Conservation (phyloP, 2,797 vertebrate genomes). For the Phoxinus dragarum region DNA sequence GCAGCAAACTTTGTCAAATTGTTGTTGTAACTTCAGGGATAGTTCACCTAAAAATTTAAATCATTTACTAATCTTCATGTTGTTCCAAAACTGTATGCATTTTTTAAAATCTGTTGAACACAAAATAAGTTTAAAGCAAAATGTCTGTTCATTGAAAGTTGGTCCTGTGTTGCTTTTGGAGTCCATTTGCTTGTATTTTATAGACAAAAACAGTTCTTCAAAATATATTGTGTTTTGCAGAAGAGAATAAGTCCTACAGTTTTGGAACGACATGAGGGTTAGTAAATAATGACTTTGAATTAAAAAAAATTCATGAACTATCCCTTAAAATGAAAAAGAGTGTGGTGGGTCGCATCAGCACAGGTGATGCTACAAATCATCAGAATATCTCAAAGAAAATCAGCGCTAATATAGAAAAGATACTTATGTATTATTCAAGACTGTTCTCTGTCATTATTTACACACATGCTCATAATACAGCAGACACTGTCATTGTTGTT, state of each 20-base stretch:
- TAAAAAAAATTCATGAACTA: background rate
- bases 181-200: background rate
- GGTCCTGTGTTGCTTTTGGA: background rate
- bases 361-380: background rate
- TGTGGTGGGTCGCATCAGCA: background rate
- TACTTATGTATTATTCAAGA: background rate
- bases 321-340: background rate
- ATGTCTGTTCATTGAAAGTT: background rate
- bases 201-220: background rate
- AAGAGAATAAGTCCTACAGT: background rate
- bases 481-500: slow-evolving; percentile 1
- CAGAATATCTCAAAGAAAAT: background rate
- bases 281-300: background rate
- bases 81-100: background rate
- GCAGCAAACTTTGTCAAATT: background rate
- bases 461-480: background rate
- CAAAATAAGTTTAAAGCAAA: background rate
- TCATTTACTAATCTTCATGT: background rate
- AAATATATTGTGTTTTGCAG: background rate
- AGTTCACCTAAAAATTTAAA: background rate
- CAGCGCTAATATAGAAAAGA: background rate
- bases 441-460: background rate
- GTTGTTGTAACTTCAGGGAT: background rate
- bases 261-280: background rate
- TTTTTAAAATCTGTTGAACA: background rate